Conservation (phyloP, 2,888 invertebrate species). For the Drosophila testacea region DNA sequence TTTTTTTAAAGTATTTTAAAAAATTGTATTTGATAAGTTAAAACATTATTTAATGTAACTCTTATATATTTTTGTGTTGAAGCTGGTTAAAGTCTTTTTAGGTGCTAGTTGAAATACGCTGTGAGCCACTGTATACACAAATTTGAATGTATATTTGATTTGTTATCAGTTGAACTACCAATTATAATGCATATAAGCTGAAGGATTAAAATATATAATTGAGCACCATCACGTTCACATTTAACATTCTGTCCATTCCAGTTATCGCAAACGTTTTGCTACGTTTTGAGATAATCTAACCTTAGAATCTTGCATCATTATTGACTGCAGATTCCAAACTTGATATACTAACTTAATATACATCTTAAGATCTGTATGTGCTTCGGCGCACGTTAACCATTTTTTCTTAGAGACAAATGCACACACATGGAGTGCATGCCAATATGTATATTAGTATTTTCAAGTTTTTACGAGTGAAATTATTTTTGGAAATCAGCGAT, state of each 20-base stretch:
- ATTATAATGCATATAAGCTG: constrained; percentile 29
- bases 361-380: not conserved
- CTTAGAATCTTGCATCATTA: constrained; percentile 5
- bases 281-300: constrained; percentile 3
- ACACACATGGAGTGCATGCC: not conserved
- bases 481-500: constrained; percentile 24
- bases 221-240: constrained; percentile 30
- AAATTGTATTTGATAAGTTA: too few species aligned
- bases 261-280: constrained; percentile 32
- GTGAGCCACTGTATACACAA: not conserved
- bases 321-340: not conserved
- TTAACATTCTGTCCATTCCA: not conserved
- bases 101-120: too few species aligned
- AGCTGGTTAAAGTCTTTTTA: too few species aligned
- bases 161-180: constrained; percentile 36
- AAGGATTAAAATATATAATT: constrained; percentile 44
- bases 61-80: too few species aligned
- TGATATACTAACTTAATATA: not conserved
- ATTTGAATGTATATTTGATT: not conserved
- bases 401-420: not conserved
- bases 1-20: too few species aligned
- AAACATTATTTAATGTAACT: too few species aligned
- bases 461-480: not conserved
- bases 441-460: not conserved
- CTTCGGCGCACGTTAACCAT: not conserved